phyloP scores from a whole-genome alignment of 1,140 invertebrate species.

The Proales similis region DNA sequence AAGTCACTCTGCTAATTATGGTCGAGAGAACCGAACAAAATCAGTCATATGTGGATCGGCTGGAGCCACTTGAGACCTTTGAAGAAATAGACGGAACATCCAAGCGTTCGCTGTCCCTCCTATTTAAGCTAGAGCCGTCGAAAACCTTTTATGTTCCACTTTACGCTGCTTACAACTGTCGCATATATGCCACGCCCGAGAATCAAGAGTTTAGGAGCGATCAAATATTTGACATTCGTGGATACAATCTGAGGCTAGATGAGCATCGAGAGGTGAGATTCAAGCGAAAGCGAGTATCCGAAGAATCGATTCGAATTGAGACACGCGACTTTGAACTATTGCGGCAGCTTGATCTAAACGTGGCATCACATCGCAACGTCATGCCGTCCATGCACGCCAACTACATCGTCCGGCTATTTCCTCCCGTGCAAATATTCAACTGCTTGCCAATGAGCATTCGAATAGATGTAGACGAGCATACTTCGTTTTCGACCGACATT shows the following conservation, averaged over 20 bases:
- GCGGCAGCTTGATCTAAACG: conserved; percentile 10
- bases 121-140: conserved; percentile 11
- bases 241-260: conserved; percentile 30
- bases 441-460: conserved; percentile 24
- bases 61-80: neutral
- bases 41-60: too few species aligned
- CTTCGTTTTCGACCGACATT: conserved; percentile 7
- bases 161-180: conserved; percentile 27
- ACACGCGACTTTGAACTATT: conserved; percentile 6
- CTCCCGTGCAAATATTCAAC: conserved; percentile 14
- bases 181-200: conserved; percentile 7
- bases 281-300: neutral
- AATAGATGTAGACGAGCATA: conserved; percentile 1
- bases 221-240: conserved; percentile 25
- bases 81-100: too few species aligned
- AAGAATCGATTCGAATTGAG: neutral
- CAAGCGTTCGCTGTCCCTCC: neutral
- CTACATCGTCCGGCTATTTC: conserved; percentile 8
- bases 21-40: neutral
- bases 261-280: conserved; percentile 3
- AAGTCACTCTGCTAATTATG: conserved; percentile 8
- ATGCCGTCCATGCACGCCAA: conserved; percentile 37
- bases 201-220: neutral
- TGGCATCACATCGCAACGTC: conserved; percentile 21
- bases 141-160: conserved; percentile 34